Evolutionary conservation across 92 coral and sea anemone genomes (phyloP).

Genomic region (Micromussa lordhowensis): DNA sequence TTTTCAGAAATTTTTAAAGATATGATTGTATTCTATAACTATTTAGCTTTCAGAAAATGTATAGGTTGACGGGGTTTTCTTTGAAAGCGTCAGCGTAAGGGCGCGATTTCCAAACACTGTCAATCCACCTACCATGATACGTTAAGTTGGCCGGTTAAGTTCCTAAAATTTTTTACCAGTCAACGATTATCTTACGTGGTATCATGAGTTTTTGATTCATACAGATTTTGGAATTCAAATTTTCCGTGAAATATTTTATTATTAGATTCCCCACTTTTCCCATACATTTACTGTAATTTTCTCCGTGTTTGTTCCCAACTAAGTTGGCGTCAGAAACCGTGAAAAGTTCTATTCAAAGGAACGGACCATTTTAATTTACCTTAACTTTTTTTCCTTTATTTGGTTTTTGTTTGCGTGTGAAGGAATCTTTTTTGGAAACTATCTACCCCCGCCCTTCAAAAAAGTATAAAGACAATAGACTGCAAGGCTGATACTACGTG

Average conservation of each 20-base stretch:
- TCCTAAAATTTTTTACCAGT: slow-evolving; percentile 12
- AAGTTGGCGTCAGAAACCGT: slow-evolving; percentile 15
- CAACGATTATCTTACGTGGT: not conserved
- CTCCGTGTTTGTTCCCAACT: slow-evolving; percentile 6
- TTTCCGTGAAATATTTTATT: slow-evolving; percentile 12
- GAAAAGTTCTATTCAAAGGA: slow-evolving; percentile 1
- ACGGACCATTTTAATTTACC: slow-evolving; percentile 8
- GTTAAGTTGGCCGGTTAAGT: no score
- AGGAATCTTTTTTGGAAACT: slow-evolving; percentile 10
- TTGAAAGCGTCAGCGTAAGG: no score
- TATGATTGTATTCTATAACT: no score
- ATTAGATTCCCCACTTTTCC: not conserved
- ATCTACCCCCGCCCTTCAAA: not conserved
- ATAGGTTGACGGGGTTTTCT: no score
- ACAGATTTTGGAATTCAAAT: slow-evolving; percentile 17
- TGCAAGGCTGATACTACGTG: no score
- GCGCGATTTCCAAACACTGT: no score
- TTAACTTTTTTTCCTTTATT: slow-evolving; percentile 24
- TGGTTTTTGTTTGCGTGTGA: slow-evolving; percentile 15
- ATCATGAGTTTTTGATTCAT: slow-evolving; percentile 12
- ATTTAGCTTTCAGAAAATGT: no score
- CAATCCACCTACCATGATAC: no score
- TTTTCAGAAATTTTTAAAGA: no score
- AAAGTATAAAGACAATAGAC: no score
- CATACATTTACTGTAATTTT: no score